A percentile compares a stretch with the other conserved stretches of the same genome.
Conservation (phyloP, 1,140 invertebrate species). For the Drosophila bocki region DNA sequence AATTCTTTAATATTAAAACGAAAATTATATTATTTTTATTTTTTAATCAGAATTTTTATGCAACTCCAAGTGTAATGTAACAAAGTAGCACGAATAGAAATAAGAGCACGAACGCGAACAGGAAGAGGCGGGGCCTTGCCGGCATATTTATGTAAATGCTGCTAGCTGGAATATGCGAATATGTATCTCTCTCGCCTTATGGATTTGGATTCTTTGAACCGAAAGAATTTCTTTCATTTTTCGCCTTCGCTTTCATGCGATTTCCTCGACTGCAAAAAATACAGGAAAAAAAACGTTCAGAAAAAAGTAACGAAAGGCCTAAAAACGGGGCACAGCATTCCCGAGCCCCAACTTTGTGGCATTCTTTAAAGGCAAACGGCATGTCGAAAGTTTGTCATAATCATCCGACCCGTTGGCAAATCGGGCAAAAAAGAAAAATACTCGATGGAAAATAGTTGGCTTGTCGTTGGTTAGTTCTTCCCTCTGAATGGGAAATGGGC, state of each 20-base stretch:
- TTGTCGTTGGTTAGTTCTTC: slow-evolving; percentile 7
- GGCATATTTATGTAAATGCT: slow-evolving; percentile 49
- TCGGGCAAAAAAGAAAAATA: slow-evolving; percentile 7
- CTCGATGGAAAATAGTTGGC: slow-evolving; percentile 8
- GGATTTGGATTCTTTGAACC: slow-evolving; percentile 57
- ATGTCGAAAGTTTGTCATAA: slow-evolving; percentile 50
- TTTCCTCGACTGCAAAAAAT: slow-evolving; percentile 28
- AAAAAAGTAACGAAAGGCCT: slow-evolving; percentile 18
- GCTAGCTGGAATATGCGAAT: slow-evolving; percentile 41
- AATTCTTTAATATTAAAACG: neutral
- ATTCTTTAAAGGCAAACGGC: slow-evolving; percentile 43
- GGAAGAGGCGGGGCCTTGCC: slow-evolving; percentile 18
- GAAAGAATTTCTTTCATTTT: slow-evolving; percentile 62
- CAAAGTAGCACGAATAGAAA: slow-evolving; percentile 39
- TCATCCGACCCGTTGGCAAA: slow-evolving; percentile 36
- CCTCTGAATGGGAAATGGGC: neutral
- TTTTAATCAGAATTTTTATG: neutral
- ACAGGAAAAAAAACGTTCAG: slow-evolving; percentile 3
- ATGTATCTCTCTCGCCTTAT: slow-evolving; percentile 53
- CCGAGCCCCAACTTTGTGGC: slow-evolving; percentile 43
- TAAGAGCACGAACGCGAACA: slow-evolving; percentile 41
- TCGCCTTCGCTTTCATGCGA: slow-evolving; percentile 32
- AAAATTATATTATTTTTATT: neutral
- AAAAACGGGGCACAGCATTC: slow-evolving; percentile 36
- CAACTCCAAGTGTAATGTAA: slow-evolving; percentile 7